Percentiles rank a stretch among this genome's conserved stretches.
phyloP scores from a whole-genome alignment of 2,888 invertebrate genomes.

The Ecdyonurus torrentis region DNA sequence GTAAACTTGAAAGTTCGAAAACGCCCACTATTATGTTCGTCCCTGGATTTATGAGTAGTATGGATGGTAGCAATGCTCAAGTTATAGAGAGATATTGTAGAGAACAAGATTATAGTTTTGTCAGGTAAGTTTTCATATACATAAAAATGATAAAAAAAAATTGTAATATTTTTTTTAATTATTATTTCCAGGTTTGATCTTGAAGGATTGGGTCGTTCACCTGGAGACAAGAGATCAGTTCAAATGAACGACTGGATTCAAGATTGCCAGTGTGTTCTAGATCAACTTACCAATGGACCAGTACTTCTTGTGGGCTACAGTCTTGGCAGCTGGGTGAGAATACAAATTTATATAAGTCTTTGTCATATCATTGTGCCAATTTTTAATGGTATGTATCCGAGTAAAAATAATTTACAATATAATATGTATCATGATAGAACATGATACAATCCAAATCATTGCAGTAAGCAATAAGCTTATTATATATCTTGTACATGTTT shows the following conservation, averaged over 20 bases:
- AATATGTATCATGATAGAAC: no score
- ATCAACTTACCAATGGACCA: constrained; percentile 2
- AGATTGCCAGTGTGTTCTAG: constrained; percentile 3
- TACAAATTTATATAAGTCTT: neutral
- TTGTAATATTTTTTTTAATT: no score
- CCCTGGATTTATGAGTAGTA: constrained; percentile 5
- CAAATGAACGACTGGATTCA: constrained; percentile 7
- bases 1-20: neutral
- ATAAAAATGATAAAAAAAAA: no score
- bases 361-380: neutral
- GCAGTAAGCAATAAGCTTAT: no score
- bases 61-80: constrained; percentile 5
- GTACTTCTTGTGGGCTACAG: constrained; percentile 7
- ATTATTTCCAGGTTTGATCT: constrained; percentile 7
- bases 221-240: neutral
- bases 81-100: constrained; percentile 5
- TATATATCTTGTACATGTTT: neutral
- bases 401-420: no score
- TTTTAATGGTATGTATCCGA: no score
- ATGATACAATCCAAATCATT: no score
- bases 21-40: constrained; percentile 4
- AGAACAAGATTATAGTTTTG: constrained; percentile 3
- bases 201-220: constrained; percentile 4
- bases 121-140: neutral
- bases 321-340: constrained; percentile 6